Evolutionary conservation across 2,888 invertebrate species (phyloP).

Genomic region (Drosophila atroscutellata): DNA sequence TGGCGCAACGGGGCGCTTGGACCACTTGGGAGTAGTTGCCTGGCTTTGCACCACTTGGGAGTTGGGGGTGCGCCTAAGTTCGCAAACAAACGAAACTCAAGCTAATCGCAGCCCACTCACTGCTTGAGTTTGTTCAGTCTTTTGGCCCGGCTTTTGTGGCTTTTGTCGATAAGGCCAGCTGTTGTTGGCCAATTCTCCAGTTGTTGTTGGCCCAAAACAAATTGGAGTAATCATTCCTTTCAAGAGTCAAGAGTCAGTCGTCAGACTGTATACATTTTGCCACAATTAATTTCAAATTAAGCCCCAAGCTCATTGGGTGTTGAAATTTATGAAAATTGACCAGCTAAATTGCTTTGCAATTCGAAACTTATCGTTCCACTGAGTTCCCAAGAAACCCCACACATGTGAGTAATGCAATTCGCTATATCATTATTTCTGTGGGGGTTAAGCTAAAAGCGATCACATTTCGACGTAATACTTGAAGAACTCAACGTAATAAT

Average conservation of each 20-base stretch:
- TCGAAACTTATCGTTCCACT: slow-evolving; percentile 5
- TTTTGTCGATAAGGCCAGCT: slow-evolving; percentile 39
- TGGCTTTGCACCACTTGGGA: not conserved
- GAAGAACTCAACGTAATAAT: not conserved
- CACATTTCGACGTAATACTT: not conserved
- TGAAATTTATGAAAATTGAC: slow-evolving; percentile 66
- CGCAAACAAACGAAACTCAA: slow-evolving; percentile 24
- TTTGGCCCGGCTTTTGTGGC: slow-evolving; percentile 18
- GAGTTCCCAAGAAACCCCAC: not conserved
- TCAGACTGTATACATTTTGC: slow-evolving; percentile 64
- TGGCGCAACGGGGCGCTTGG: slow-evolving; percentile 52
- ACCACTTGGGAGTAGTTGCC: slow-evolving; percentile 11
- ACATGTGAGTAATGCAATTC: not conserved
- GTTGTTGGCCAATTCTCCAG: slow-evolving; percentile 51
- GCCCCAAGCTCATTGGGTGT: slow-evolving; percentile 65
- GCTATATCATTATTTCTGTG: not conserved
- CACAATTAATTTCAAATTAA: slow-evolving; percentile 83
- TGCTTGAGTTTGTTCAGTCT: slow-evolving; percentile 30
- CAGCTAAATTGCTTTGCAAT: slow-evolving; percentile 57
- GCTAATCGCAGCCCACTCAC: slow-evolving; percentile 34
- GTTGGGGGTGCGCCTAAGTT: slow-evolving; percentile 49
- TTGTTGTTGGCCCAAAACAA: slow-evolving; percentile 62
- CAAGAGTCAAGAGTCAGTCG: slow-evolving; percentile 50
- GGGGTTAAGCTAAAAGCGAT: not conserved
- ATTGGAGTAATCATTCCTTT: slow-evolving; percentile 81